A percentile compares a stretch with the other conserved stretches of the same genome.
These are phyloP conservation scores for Pemphigus obesinymphae DNA, from an alignment of 1,140 invertebrate genomes.

Conservation along the genomic window DNA sequence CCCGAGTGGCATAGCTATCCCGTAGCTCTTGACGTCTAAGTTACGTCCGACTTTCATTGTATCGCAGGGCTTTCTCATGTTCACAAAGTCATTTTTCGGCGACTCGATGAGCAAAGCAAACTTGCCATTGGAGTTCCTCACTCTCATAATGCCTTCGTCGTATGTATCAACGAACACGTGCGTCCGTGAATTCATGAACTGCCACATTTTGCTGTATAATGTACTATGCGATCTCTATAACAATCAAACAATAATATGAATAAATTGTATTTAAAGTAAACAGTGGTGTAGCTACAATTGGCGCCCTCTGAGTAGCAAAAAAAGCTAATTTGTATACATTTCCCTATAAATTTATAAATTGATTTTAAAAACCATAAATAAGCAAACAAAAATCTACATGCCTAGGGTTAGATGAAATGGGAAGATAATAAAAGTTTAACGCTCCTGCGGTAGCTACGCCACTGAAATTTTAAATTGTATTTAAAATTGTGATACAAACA, in stretches of 20 bases:
- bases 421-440: too few species aligned
- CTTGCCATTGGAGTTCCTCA: slow-evolving; percentile 78
- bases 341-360: too few species aligned
- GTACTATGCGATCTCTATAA: slow-evolving; percentile 80
- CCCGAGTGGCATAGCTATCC: slow-evolving; percentile 83
- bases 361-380: too few species aligned
- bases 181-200: slow-evolving; percentile 82
- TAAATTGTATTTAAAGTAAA: too few species aligned
- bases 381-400: too few species aligned
- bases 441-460: too few species aligned
- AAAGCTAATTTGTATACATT: too few species aligned
- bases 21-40: slow-evolving; percentile 90
- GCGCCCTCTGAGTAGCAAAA: too few species aligned
- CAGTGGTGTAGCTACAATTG: too few species aligned
- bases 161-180: slow-evolving; percentile 78
- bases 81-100: slow-evolving; percentile 90
- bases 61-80: slow-evolving; percentile 87
- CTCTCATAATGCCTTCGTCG: slow-evolving; percentile 76
- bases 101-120: slow-evolving; percentile 94
- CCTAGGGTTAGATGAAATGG: too few species aligned
- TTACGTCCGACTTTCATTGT: slow-evolving; percentile 92
- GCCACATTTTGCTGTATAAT: slow-evolving; percentile 92
- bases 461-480: too few species aligned
- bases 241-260: neutral
- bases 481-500: too few species aligned